Conservation (phyloP, 1,140 invertebrate species). For the Lucilia cuprina region DNA sequence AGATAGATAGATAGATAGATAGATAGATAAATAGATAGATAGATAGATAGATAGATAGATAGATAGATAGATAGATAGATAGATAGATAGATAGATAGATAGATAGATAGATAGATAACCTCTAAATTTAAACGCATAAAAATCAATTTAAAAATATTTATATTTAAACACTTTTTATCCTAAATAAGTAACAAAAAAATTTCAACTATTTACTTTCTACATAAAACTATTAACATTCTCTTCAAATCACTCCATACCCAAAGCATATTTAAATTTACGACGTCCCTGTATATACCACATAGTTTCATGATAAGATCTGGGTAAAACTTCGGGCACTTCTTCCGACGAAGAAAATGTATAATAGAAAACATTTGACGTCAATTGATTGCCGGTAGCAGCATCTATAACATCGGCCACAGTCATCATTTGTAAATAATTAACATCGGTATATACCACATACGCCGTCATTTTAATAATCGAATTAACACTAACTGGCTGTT, state of each 20-base stretch:
- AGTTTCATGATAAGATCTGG: conserved; percentile 76
- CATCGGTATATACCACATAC: conserved; percentile 74
- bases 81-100: no score
- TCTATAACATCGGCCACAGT: conserved; percentile 76
- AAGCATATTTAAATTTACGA: conserved; percentile 66
- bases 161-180: no score
- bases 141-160: no score
- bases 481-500: conserved; percentile 75
- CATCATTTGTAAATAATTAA: conserved; percentile 70
- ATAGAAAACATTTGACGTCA: conserved; percentile 80
- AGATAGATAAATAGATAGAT: no score
- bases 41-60: no score
- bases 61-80: no score
- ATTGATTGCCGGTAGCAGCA: conserved; percentile 65
- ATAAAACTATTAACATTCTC: no score
- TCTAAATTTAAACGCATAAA: no score
- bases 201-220: no score
- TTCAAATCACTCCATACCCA: conserved; percentile 35
- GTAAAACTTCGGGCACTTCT: conserved; percentile 68
- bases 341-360: conserved; percentile 72
- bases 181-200: no score
- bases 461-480: conserved; percentile 75
- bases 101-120: no score
- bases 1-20: no score
- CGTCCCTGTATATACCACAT: conserved; percentile 79